phyloP scores from a whole-genome alignment of 2,113 vertebrate species.

The Sula dactylatra region DNA sequence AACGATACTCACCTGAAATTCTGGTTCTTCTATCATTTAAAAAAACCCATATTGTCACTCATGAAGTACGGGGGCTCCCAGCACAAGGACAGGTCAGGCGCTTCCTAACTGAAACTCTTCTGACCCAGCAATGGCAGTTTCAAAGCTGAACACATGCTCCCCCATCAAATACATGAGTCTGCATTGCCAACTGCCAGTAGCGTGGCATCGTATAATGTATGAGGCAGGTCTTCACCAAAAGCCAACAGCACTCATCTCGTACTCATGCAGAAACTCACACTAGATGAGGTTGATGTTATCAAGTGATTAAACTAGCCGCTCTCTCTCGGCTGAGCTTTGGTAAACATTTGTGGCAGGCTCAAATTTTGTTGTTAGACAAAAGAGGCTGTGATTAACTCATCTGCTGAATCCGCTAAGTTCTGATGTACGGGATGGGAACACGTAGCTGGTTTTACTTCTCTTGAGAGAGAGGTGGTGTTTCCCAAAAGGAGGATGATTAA shows the following conservation, averaged over 20 bases:
- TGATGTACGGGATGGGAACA: background rate
- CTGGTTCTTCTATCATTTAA: background rate
- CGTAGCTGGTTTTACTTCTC: background rate
- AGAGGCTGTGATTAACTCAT: background rate
- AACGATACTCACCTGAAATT: conserved; percentile 3
- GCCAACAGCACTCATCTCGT: background rate
- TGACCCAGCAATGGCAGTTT: background rate
- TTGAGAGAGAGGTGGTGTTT: background rate
- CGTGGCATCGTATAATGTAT: accelerated
- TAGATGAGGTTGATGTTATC: background rate
- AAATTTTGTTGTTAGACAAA: background rate
- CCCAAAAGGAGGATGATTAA: background rate
- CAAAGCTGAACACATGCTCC: background rate
- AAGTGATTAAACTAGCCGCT: background rate
- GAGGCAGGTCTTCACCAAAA: background rate
- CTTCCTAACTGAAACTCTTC: background rate
- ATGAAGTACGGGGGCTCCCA: background rate
- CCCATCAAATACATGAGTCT: background rate
- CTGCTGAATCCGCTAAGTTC: background rate
- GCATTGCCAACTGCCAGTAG: background rate
- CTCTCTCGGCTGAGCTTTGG: background rate
- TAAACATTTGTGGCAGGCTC: background rate
- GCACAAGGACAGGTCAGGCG: conserved; percentile 14
- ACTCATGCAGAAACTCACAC: background rate
- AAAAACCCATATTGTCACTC: background rate